These are phyloP conservation scores for Nematolebias whitei DNA, from an alignment of 2,113 vertebrate species.

Conservation along the genomic window DNA sequence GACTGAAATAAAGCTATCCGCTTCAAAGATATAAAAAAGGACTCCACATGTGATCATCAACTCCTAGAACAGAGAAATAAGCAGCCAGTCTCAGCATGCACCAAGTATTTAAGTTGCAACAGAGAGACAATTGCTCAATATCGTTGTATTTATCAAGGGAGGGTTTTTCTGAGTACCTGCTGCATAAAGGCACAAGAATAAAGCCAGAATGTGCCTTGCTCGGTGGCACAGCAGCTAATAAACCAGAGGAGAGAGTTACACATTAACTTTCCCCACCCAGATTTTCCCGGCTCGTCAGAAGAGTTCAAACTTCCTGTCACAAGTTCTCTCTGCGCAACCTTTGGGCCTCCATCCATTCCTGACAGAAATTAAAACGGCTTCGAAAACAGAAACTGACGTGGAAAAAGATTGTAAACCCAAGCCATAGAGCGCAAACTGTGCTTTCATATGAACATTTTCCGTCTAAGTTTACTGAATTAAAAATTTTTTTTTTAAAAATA, in stretches of 20 bases:
- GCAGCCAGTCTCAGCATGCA: slow-evolving; percentile 73
- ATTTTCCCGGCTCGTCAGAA: slow-evolving; percentile 38
- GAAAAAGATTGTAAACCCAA: slow-evolving; percentile 58
- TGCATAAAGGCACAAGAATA: slow-evolving; percentile 2
- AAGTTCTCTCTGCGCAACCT: slow-evolving; percentile 23
- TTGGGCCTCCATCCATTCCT: slow-evolving; percentile 20
- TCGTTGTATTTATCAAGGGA: slow-evolving; percentile 49
- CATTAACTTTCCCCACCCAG: slow-evolving; percentile 66
- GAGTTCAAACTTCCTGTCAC: slow-evolving; percentile 50
- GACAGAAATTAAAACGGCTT: slow-evolving; percentile 28
- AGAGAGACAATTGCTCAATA: slow-evolving; percentile 69
- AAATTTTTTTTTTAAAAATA: too few species aligned
- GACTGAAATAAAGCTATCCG: slow-evolving; percentile 1
- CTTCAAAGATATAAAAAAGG: background rate
- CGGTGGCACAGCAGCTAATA: slow-evolving; percentile 41
- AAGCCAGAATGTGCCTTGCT: slow-evolving; percentile 57
- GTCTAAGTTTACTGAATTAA: background rate
- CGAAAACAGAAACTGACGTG: slow-evolving; percentile 58
- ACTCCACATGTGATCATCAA: slow-evolving; percentile 27
- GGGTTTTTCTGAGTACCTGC: slow-evolving; percentile 25
- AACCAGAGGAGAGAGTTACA: slow-evolving; percentile 41
- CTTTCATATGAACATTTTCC: slow-evolving; percentile 37
- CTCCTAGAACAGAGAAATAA: slow-evolving; percentile 35
- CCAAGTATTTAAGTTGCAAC: slow-evolving; percentile 65
- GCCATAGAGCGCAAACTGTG: slow-evolving; percentile 9